Conservation (phyloP, 2,888 invertebrate species). For the Danaus chrysippus region DNA sequence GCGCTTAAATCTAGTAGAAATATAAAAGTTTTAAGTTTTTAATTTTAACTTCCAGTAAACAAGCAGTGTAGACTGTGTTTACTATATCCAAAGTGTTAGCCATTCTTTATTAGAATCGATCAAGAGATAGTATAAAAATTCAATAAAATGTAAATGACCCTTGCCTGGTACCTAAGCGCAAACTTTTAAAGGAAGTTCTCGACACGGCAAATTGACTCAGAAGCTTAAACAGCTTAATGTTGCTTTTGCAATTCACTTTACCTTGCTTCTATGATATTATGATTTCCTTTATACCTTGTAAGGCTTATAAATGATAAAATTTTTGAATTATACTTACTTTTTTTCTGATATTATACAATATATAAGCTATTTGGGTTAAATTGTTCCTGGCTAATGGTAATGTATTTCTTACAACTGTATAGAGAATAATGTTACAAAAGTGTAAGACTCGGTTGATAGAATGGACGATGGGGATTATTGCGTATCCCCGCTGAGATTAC, state of each 20-base stretch:
- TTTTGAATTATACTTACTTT: background rate
- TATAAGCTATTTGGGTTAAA: background rate
- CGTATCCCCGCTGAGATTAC: slow-evolving; percentile 68
- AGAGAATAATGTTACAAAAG: slow-evolving; percentile 51
- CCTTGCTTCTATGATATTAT: slow-evolving; percentile 19
- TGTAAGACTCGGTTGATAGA: slow-evolving; percentile 54
- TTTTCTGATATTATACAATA: background rate
- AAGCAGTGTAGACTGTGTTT: background rate
- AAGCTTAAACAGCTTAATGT: slow-evolving; percentile 40
- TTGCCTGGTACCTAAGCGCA: slow-evolving; percentile 57
- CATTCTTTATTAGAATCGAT: slow-evolving; percentile 43
- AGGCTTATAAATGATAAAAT: background rate
- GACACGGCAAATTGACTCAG: slow-evolving; percentile 62
- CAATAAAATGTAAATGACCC: slow-evolving; percentile 76
- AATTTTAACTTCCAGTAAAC: background rate
- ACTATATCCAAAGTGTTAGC: background rate
- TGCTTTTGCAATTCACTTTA: slow-evolving; percentile 31
- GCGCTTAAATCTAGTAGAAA: too few species aligned
- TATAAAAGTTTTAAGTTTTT: background rate
- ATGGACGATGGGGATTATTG: slow-evolving; percentile 67
- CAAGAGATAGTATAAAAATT: slow-evolving; percentile 73
- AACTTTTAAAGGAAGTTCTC: slow-evolving; percentile 68
- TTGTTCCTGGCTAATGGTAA: slow-evolving; percentile 20
- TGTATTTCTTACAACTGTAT: slow-evolving; percentile 29
- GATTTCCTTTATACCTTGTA: background rate